Evolutionary conservation across 2,888 invertebrate genomes (phyloP), one percentile per base, ranked within the genome.

Genomic region (Lasioglossum lativentre): DNA sequence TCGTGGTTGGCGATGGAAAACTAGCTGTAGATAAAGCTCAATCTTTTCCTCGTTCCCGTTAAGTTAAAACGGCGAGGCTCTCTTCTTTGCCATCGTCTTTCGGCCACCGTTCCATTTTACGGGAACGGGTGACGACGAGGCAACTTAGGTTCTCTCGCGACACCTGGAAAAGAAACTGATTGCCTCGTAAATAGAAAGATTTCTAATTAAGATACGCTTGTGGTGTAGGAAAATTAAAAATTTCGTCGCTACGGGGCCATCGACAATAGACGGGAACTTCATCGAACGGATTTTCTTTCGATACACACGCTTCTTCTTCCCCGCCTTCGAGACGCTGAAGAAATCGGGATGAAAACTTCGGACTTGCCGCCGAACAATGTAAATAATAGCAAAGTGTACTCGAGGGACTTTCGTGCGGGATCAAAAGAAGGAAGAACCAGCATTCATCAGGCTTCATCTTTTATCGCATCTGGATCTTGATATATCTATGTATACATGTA

Each of bases 11-110:
- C 73, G 87, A 85, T 72, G 87, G 80, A 73, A 79, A 81, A 87
- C 87, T 83, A 80, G 84, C 78, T 79, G 78, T 80, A 83, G 87
- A 89, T 78, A 75, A 87, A 52, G 42, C 83, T 81, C 74, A 78
- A 85, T 85, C 78, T 74, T 79, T 82, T 79, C 82, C 76, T 76
- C 78, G 23, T 63, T 77, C 77, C 82, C 85, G 89, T 83, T 83
- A 89, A 89, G 83, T 87, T 82, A 82, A 89, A 83, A 80, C 78
- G 83, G 78, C 45, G 52, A 34, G 52, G 34, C 42, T 30, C 38
- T 47, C 63, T 56, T n/a, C n/a, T 63, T 56, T 23, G 1, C 42
- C 34, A 23, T 68, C 30, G 34, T 38, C 68, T 10, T 34, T 23
- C 66, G 66, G 19, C 66, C 23, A 23, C 68, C 47, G 38, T 47